Base-by-base conservation (phyloP, 37 sponge, comb jelly and placozoan species). In the Geodia barretti region DNA sequence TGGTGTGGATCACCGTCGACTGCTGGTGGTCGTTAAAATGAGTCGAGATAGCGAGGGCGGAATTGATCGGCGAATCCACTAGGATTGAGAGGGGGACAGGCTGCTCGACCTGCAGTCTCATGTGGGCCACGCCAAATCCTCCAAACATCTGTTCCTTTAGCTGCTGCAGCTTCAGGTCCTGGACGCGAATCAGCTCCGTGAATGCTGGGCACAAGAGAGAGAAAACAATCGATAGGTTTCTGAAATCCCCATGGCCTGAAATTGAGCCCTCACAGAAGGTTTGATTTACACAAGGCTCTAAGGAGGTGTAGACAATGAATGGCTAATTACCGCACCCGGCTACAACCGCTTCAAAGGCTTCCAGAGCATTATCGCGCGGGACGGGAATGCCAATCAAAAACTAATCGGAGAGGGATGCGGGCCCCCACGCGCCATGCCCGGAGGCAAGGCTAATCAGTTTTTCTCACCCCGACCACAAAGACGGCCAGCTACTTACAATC, bases 21-120 rank as follows among this genome's bases (percentile, higher is more conserved):
- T 72, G 81, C 62, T 64, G 38, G 24, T 73, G 64, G 67, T 82
- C 74, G 40, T 82, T 82, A 74, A 72, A 82, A 74, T 82, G 83
- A 30, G 83, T 82, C 54, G 83, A 82, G 29, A 82, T 82, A 20
- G 61, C 41, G 81, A 62, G 61, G n/a, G 72, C 72, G 39, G 68
- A 59, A 4, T 61, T 33, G 4, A 38, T 11, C 36, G 79, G 73
- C 23, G 61, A 3, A n/a, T 75, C 84, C 14, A 59, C 32, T 4
- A 83, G 4, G 39, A 59, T 0, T 7, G 86, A 78, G 29, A 86
- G 60, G 14, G 39, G 34, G 4, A 73, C 70, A 35, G 87, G 75
- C 1, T 41, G 68, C 20, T 54, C 80, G 1, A 74, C 80, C 0
- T 62, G 37, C 0, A 86, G 87, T 26, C 61, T 72, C 0, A 73